Evolutionary conservation across 2,113 vertebrate genomes (phyloP), one percentile per base, ranked within the genome.

Genomic region (Furnarius figulus): DNA sequence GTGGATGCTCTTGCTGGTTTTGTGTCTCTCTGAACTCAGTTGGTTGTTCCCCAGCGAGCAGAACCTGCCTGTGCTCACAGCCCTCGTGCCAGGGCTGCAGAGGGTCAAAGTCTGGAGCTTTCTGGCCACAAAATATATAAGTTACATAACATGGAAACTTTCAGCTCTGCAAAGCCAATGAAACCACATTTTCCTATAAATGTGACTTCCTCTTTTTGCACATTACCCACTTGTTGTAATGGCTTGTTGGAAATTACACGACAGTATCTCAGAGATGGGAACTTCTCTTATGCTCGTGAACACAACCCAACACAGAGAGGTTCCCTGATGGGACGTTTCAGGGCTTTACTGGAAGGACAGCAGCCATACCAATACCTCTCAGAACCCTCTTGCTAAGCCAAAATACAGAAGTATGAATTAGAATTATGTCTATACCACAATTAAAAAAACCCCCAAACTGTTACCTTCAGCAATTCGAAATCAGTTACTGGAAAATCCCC

Each of bases 181-280:
- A 86, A 97, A 93, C 93, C 92, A 77, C 95, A 81, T 93, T 96
- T 96, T 96, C 93, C 88, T 92, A 88, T 92, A 93, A 90, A 80
- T 1, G 68, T 59, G 90, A 59, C 95, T 97, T 94, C 95, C 83
- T 24, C 52, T 87, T 97, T 94, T 73, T 75, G 68, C 47, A 61
- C 4, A 5, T 53, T 52, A 61, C 85, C 44, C 44, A 0, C 67
- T 70, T 7, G 9, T 42, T 6, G 46, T n/a, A 91, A 37, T 55
- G 67, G 71, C 75, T 83, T 39, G 46, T 46, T 82, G 82, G 80
- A 92, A 93, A 84, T 61, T 31, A 63, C 33, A 20, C 6, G 10
- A 78, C 77, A 68, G 40, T 63, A 44, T 94, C 72, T 84, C 79
- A 40, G 72, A 88, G 79, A 58, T 52, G n/a, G 88, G 95, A 96